Evolutionary conservation across 1,140 invertebrate species (phyloP).

Genomic region (Caerostris extrusa): DNA sequence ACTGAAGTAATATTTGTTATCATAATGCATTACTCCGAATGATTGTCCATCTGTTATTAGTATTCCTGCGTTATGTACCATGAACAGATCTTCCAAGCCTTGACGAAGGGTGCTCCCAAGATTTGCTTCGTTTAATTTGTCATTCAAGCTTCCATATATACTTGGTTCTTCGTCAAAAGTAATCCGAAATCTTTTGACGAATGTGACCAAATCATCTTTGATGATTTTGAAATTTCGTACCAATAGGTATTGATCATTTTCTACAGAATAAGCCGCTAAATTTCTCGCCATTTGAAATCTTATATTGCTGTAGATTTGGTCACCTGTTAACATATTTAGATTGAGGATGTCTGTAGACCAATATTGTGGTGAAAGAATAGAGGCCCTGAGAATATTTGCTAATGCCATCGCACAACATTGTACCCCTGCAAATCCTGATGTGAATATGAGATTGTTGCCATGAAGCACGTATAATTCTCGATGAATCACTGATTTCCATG

Average conservation of each 20-base stretch:
- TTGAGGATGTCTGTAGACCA: constrained; percentile 40
- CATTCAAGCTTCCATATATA: background rate
- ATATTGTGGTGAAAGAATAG: background rate
- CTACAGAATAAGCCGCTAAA: no score
- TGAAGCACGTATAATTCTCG: constrained; percentile 58
- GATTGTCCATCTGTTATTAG: constrained; percentile 32
- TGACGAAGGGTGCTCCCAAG: background rate
- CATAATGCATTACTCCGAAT: constrained; percentile 12
- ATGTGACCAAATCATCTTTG: constrained; percentile 12
- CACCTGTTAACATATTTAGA: constrained; percentile 57
- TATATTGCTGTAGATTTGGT: constrained; percentile 56
- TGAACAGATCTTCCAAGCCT: background rate
- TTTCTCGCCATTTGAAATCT: no score
- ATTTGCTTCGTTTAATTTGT: constrained; percentile 6
- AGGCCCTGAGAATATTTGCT: constrained; percentile 60
- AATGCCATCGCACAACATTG: no score
- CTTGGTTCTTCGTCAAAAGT: background rate
- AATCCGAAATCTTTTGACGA: background rate
- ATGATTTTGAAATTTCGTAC: no score
- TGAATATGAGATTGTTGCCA: constrained; percentile 65
- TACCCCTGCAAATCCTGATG: background rate
- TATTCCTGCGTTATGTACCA: constrained; percentile 3
- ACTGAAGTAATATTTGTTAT: constrained; percentile 68
- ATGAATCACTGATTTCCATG: constrained; percentile 3
- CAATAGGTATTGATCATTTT: no score